Evolutionary conservation across 2,888 invertebrate species (phyloP).

Genomic region (Eretmocerus hayati): DNA sequence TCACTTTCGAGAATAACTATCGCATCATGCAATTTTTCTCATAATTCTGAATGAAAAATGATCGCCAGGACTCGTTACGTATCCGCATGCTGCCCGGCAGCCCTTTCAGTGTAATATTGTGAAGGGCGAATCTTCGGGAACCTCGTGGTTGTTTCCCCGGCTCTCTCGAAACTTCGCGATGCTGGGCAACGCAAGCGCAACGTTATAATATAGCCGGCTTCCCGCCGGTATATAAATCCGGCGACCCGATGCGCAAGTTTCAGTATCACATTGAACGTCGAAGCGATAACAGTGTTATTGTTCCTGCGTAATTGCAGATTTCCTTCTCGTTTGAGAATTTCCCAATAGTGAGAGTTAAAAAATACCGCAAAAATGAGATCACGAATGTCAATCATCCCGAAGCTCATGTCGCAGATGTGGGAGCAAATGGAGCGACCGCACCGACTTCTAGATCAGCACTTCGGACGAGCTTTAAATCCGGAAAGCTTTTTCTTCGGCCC

Average conservation of each 20-base stretch:
- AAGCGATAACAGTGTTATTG: background rate
- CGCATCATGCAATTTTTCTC: no score
- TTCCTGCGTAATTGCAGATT: background rate
- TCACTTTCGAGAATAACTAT: no score
- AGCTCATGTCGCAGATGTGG: conserved; percentile 81
- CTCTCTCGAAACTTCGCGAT: background rate
- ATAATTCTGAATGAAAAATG: no score
- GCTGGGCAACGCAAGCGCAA: background rate
- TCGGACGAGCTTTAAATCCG: conserved; percentile 62
- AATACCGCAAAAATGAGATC: conserved; percentile 10
- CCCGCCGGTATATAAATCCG: no score
- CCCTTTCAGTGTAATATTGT: background rate
- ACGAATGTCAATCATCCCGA: conserved; percentile 72
- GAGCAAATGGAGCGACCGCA: conserved; percentile 69
- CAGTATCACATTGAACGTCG: background rate
- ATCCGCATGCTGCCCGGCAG: no score
- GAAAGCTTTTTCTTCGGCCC: conserved; percentile 38
- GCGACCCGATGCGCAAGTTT: background rate
- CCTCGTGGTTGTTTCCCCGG: background rate
- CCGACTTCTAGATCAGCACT: conserved; percentile 71
- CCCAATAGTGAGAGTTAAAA: background rate
- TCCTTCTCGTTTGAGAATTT: background rate
- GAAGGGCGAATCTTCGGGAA: conserved; percentile 1
- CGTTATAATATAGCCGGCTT: conserved; percentile 14
- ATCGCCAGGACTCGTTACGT: no score